These are phyloP conservation scores for Apamea crenata DNA, from an alignment of 2,888 invertebrate species.

Conservation along the genomic window DNA sequence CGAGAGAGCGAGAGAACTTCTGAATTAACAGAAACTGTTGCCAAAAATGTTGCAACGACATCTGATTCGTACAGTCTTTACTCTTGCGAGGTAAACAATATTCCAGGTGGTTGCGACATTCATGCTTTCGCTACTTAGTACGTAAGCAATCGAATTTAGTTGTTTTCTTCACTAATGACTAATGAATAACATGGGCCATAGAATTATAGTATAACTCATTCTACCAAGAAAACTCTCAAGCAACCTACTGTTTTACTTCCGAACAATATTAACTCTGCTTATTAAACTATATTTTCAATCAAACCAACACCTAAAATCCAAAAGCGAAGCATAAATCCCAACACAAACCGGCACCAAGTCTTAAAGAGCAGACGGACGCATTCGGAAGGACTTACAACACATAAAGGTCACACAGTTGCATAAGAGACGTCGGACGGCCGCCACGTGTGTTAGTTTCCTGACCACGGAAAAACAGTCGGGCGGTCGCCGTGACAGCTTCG, in stretches of 20 bases:
- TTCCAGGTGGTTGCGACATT: conserved; percentile 22
- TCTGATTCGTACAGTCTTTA: conserved; percentile 65
- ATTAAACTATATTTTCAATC: neutral
- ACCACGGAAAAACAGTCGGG: conserved; percentile 80
- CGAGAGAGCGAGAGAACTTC: conserved; percentile 74
- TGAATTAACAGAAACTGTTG: conserved; percentile 77
- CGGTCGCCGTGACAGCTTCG: conserved; percentile 75
- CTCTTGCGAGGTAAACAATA: conserved; percentile 32
- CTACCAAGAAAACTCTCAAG: neutral
- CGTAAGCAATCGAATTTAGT: neutral
- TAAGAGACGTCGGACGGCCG: conserved; percentile 70
- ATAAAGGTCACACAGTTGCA: conserved; percentile 73
- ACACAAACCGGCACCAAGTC: neutral
- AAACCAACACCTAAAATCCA: neutral
- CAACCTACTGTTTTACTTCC: neutral
- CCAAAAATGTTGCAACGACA: conserved; percentile 75
- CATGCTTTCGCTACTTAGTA: conserved; percentile 24
- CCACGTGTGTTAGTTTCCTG: conserved; percentile 78
- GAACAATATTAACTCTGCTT: neutral
- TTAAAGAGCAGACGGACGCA: conserved; percentile 36
- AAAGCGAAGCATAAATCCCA: conserved; percentile 6
- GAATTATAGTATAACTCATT: neutral
- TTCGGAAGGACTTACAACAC: conserved; percentile 49
- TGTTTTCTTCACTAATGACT: conserved; percentile 1
- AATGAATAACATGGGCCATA: neutral